These are phyloP conservation scores for Chaetogeoica ovagalla DNA, from an alignment of 2,888 invertebrate genomes.

Conservation along the genomic window DNA sequence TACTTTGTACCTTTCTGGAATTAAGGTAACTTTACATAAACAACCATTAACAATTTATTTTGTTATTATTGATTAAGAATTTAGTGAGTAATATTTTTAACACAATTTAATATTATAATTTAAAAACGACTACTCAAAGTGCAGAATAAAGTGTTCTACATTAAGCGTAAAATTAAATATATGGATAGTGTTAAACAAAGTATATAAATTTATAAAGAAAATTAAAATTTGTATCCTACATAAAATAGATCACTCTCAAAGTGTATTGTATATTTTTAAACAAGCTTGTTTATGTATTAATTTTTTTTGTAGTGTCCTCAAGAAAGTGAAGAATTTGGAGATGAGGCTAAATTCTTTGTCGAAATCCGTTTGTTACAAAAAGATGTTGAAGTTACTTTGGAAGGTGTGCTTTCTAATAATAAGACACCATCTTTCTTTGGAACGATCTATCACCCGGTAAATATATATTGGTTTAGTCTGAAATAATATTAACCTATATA, in stretches of 20 bases:
- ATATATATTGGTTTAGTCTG: conserved; percentile 55
- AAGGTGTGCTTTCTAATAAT: conserved; percentile 89
- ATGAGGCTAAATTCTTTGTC: conserved; percentile 92
- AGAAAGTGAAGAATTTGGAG: conserved; percentile 72
- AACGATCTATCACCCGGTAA: conserved; percentile 83
- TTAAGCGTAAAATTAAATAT: too few species aligned
- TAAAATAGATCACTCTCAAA: too few species aligned
- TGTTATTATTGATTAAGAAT: not conserved
- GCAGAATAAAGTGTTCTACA: too few species aligned
- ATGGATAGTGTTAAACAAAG: too few species aligned
- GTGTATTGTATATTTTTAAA: too few species aligned
- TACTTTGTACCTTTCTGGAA: conserved; percentile 94
- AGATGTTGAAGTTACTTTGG: conserved; percentile 85
- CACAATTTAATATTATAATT: too few species aligned
- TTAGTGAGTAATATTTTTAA: not conserved
- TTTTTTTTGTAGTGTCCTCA: conserved; percentile 56
- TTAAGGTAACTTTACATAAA: conserved; percentile 66
- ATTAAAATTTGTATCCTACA: too few species aligned
- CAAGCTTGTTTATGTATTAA: not conserved
- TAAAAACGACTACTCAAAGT: too few species aligned
- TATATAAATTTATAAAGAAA: too few species aligned
- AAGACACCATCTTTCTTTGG: conserved; percentile 71
- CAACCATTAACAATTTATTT: not conserved
- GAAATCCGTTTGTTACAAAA: conserved; percentile 89
- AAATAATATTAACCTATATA: too few species aligned